Evolutionary conservation across 2,888 invertebrate species (phyloP), one percentile per base, ranked within the genome.

Genomic region (Eupithecia vulgata): DNA sequence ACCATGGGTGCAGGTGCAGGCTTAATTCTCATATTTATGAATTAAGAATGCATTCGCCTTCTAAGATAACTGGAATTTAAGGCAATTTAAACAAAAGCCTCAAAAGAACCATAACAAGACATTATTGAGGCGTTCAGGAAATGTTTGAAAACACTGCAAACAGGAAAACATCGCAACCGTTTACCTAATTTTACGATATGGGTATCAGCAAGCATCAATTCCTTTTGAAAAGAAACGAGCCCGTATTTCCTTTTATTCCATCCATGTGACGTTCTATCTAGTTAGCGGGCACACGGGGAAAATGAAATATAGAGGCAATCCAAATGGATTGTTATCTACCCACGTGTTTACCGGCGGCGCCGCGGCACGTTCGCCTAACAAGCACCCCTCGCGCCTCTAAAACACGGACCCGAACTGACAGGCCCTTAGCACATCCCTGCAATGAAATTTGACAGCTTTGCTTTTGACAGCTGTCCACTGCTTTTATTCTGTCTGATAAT

Each of bases 301-400:
- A 94, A 95, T 94, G 93, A 94, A 91, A 94, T 95, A 95, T 94
- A 94, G 93, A 92, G 92, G 92, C 95, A 95, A 95, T 94, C 91
- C 94, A 92, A 94, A 92, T 91, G 93, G 94, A 94, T 94, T 92
- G 94, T 94, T 94, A 94, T 95, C 94, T 91, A 92, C 93, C 92
- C 94, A 92, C 93, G 92, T 93, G 93, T 94, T 93, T 93, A 90
- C 94, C 90, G 90, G 90, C 87, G 90, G 87, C 88, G 89, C 85
- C 87, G 90, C 86, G 91, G 92, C 93, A 93, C 93, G 94, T 93
- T 89, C 93, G 86, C 87, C 90, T 93, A 93, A 94, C 94, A 93
- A 93, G 93, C 89, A 84, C 84, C 87, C 88, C 87, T 85, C 86
- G 79, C 85, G 83, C 83, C 83, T 82, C 83, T 82, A 84, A 87